phyloP scores from a whole-genome alignment of 2,888 invertebrate genomes.

The Chrysolina haemoptera region DNA sequence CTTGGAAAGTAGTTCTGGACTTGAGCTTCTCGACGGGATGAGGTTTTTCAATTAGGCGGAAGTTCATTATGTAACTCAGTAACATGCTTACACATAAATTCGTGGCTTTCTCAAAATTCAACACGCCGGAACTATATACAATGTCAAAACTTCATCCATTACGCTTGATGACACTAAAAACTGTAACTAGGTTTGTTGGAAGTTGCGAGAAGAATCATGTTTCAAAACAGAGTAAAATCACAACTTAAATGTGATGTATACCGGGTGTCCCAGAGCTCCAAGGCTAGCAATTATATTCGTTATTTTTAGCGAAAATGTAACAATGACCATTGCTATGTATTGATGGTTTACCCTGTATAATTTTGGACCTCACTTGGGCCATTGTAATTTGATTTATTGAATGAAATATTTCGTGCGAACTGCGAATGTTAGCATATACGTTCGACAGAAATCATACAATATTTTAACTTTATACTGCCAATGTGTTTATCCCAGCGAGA shows the following conservation, averaged over 20 bases:
- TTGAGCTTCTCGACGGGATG: neutral
- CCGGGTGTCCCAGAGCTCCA: no score
- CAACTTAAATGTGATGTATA: neutral
- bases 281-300: no score
- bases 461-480: no score
- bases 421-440: no score
- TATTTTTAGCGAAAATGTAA: no score
- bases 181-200: slow-evolving; percentile 42
- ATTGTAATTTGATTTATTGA: no score
- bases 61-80: neutral
- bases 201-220: slow-evolving; percentile 37
- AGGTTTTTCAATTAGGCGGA: neutral
- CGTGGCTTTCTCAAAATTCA: slow-evolving; percentile 3
- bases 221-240: slow-evolving; percentile 12
- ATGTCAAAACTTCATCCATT: slow-evolving; percentile 33
- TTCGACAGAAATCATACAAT: no score
- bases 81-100: slow-evolving; percentile 9
- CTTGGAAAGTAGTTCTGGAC: neutral
- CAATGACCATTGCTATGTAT: no score
- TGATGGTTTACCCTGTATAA: no score
- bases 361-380: no score
- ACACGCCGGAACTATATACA: neutral
- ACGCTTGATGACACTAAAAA: slow-evolving; percentile 30
- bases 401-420: no score
- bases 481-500: no score